Evolutionary conservation across 2,888 invertebrate species (phyloP).

Genomic region (Perizoma affinitatum): DNA sequence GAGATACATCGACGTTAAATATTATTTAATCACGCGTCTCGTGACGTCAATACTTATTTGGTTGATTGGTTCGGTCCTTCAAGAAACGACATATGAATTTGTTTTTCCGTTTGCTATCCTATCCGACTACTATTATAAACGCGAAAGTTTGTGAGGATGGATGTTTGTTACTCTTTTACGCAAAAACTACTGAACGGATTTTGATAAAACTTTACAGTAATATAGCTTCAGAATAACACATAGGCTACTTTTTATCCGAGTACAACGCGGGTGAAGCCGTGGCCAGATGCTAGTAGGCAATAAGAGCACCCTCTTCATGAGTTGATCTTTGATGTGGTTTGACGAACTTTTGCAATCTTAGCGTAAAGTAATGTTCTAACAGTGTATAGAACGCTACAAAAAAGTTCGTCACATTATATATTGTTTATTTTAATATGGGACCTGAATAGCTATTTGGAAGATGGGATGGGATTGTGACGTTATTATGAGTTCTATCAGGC

Average conservation of each 20-base stretch:
- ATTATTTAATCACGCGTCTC: conserved; percentile 58
- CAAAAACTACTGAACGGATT: too few relatives aligned
- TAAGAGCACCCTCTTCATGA: conserved; percentile 1
- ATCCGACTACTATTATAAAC: too few relatives aligned
- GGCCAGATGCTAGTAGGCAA: too few relatives aligned
- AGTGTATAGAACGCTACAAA: too few relatives aligned
- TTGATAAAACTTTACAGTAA: too few relatives aligned
- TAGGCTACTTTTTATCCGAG: too few relatives aligned
- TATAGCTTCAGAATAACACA: too few relatives aligned
- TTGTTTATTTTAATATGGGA: conserved; percentile 27
- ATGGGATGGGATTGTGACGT: conserved; percentile 43
- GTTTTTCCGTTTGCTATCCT: not conserved
- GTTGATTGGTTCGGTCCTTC: conserved; percentile 50
- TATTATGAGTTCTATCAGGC: conserved; percentile 53
- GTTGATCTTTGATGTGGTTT: conserved; percentile 10
- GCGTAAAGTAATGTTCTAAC: conserved; percentile 1
- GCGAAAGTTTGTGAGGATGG: too few relatives aligned
- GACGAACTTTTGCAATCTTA: conserved; percentile 13
- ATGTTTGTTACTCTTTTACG: too few relatives aligned
- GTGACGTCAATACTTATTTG: conserved; percentile 55
- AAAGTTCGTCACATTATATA: too few relatives aligned
- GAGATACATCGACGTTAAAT: conserved; percentile 67
- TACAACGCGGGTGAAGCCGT: too few relatives aligned
- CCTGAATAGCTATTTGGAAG: conserved; percentile 48
- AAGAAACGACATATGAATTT: conserved; percentile 35